Evolutionary conservation across 2,113 vertebrate genomes (phyloP).

Genomic region (Vulpes vulpes): DNA sequence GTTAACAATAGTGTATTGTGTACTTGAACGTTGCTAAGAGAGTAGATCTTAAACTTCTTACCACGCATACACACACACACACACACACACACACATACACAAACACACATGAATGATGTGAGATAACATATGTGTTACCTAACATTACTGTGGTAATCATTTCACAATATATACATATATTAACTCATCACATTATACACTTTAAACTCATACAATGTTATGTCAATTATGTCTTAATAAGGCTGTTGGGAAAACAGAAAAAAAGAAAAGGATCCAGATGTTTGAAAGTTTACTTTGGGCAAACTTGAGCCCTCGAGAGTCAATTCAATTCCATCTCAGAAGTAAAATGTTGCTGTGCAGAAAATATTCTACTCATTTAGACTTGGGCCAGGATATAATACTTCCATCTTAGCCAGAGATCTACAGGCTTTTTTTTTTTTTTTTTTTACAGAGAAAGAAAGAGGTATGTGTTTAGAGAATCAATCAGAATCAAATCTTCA

Average conservation of each 20-base stretch:
- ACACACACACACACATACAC: neutral
- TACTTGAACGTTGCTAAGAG: neutral
- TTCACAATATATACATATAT: conserved; percentile 8
- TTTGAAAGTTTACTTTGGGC: conserved; percentile 11
- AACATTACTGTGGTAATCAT: neutral
- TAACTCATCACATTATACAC: neutral
- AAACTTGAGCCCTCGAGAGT: neutral
- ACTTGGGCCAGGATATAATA: conserved; percentile 23
- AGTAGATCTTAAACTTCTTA: neutral
- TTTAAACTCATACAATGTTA: neutral
- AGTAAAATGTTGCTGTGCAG: conserved; percentile 12
- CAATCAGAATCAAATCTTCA: conserved; percentile 56
- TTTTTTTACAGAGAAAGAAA: conserved; percentile 32
- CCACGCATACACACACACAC: neutral
- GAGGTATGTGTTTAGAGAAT: conserved; percentile 53
- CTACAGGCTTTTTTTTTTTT: conserved; percentile 9
- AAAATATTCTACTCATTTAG: conserved; percentile 37
- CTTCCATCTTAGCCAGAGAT: neutral
- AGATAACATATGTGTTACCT: neutral
- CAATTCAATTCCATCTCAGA: conserved; percentile 9
- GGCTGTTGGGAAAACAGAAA: neutral
- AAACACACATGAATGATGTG: no score
- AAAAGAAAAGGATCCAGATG: neutral
- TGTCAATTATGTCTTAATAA: neutral
- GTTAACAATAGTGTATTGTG: neutral